Percentiles rank a stretch among this genome's conserved stretches.
These are phyloP conservation scores for Hirundichthys speculiger DNA, from an alignment of 2,113 vertebrate species.

Conservation along the genomic window DNA sequence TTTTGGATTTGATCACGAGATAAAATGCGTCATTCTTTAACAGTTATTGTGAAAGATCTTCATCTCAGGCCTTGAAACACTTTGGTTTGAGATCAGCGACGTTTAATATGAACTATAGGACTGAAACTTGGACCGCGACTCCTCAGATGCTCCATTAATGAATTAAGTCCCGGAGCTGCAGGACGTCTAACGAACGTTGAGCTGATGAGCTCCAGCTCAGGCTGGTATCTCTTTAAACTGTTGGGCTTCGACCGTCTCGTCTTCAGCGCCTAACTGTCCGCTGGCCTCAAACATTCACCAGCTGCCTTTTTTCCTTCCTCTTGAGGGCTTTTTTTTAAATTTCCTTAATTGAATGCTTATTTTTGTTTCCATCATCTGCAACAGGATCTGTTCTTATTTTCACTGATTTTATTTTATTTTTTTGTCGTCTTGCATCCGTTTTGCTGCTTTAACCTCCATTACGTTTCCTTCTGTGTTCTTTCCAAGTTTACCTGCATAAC, in stretches of 20 bases:
- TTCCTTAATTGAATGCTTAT: neutral
- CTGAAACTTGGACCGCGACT: too few species aligned
- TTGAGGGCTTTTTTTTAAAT: neutral
- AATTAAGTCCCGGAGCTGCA: too few species aligned
- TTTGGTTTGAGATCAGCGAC: too few species aligned
- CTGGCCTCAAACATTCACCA: slow-evolving; percentile 17
- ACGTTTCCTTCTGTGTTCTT: too few species aligned
- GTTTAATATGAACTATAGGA: too few species aligned
- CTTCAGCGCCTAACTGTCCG: neutral
- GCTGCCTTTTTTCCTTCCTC: neutral
- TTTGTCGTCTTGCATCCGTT: slow-evolving; percentile 8
- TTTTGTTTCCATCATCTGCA: neutral
- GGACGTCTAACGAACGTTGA: too few species aligned
- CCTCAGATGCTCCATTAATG: too few species aligned
- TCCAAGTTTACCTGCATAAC: too few species aligned
- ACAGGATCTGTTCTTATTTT: slow-evolving; percentile 8
- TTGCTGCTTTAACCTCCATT: slow-evolving; percentile 10
- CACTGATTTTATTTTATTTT: neutral
- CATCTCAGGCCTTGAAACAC: too few species aligned
- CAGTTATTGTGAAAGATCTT: too few species aligned
- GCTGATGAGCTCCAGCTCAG: neutral
- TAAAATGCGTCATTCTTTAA: too few species aligned
- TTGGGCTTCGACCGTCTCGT: neutral
- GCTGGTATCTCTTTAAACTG: neutral
- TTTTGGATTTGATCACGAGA: too few species aligned